Base-by-base conservation (phyloP, 2,113 vertebrate genomes). In the Lontra canadensis region DNA sequence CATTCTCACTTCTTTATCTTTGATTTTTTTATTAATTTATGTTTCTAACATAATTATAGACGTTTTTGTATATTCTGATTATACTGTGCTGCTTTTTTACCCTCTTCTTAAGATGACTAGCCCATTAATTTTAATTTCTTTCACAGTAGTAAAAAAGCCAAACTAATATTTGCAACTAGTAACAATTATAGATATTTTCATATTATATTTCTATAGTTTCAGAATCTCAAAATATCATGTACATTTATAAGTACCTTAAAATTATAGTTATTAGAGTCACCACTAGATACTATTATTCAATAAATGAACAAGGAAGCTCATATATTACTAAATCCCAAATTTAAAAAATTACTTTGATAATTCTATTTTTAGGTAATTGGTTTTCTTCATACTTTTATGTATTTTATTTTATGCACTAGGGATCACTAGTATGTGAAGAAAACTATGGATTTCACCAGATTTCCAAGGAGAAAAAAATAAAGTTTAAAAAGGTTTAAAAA, bases 191-290 rank as follows among this genome's bases (percentile, higher is more conserved):
- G 10, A 26, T 91, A 69, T 39, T 84, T 78, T 36, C 31, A 88
- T n/a, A 57, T 80, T 17, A 61, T 55, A 39, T 76, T 82, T 84
- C 36, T 52, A 34, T 82, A 78, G 20, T 55, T 87, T 31, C 10
- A 69, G 13, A 82, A 81, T 82, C 63, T 92, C 52, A 92, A 89
- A 92, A 61, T 71, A 94, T 39, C 11, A 65, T 63, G 91, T 78
- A 79, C 21, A 79, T 44, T 80, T 88, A 85, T 44, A 36, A 42
- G 10, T 80, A 63, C n/a, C 79, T 74, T 61, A 91, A 90, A 93
- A 61, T 47, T 20, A 52, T 42, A 59, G 31, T 71, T 52, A 86
- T 42, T 71, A 69, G 10, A 82, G 21, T 25, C 29, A 80, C 4
- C 26, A 57, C 9, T 61, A 80, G 10, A 84, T 52, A 2, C 59